These are phyloP conservation scores for Eurois occulta DNA, from an alignment of 2,888 invertebrate genomes.

Conservation along the genomic window DNA sequence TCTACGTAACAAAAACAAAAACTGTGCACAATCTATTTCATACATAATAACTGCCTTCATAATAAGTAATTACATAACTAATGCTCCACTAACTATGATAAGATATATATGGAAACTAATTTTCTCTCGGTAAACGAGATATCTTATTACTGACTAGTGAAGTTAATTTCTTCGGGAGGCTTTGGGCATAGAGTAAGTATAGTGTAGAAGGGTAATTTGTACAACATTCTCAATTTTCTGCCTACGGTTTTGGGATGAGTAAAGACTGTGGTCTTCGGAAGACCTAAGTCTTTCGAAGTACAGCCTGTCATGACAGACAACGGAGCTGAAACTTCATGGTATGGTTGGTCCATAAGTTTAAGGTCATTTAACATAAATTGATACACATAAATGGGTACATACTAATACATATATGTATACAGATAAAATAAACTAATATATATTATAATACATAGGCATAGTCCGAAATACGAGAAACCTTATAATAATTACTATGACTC, in stretches of 20 bases:
- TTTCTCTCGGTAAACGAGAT: conserved; percentile 64
- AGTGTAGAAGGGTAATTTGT: background rate
- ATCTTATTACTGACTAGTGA: conserved; percentile 62
- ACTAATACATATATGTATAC: too few species aligned
- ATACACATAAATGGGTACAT: too few species aligned
- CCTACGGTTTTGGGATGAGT: background rate
- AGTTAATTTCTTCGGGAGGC: conserved; percentile 57
- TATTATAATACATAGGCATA: too few species aligned
- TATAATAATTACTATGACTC: too few species aligned
- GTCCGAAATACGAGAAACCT: too few species aligned
- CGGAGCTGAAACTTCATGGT: too few species aligned
- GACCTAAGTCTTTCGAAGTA: too few species aligned
- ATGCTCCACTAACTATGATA: conserved; percentile 50
- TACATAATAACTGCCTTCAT: conserved; percentile 27
- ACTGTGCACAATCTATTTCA: conserved; percentile 18
- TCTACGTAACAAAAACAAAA: background rate
- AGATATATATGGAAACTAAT: conserved; percentile 64
- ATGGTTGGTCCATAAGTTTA: too few species aligned
- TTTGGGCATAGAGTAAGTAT: background rate
- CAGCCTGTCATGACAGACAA: too few species aligned
- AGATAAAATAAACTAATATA: too few species aligned
- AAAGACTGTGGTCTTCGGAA: too few species aligned
- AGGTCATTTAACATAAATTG: too few species aligned
- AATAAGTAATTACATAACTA: conserved; percentile 57
- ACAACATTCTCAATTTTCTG: background rate